Percentiles rank a stretch among this genome's conserved stretches.
Conservation (phyloP, 1,140 invertebrate species). For the Drosophila santomea region DNA sequence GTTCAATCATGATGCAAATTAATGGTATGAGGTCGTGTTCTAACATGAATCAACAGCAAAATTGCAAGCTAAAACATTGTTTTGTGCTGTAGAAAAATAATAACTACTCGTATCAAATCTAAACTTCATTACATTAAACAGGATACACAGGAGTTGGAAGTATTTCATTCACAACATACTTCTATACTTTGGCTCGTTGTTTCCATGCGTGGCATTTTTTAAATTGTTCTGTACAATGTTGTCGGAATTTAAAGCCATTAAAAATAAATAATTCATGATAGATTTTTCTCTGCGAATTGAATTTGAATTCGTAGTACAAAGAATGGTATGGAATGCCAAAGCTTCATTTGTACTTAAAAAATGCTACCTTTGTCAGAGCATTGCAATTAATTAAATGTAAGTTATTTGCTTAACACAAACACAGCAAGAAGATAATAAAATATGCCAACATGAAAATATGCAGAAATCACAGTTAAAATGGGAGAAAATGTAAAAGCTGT, state of each 20-base stretch:
- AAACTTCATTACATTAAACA: no score
- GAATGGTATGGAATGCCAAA: conserved; percentile 5
- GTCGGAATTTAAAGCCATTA: no score
- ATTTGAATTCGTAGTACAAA: background rate
- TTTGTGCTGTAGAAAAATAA: background rate
- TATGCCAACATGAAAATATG: conserved; percentile 25
- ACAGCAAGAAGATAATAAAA: conserved; percentile 18
- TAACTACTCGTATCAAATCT: no score
- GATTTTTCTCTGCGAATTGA: background rate
- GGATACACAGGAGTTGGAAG: background rate
- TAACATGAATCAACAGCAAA: background rate
- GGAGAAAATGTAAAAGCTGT: conserved; percentile 5
- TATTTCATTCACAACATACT: no score
- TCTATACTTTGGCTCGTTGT: no score
- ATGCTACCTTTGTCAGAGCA: conserved; percentile 8
- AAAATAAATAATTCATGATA: no score
- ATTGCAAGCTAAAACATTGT: background rate
- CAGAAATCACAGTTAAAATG: conserved; percentile 41
- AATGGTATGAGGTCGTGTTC: background rate
- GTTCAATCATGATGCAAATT: conserved; percentile 17
- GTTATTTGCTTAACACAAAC: conserved; percentile 34
- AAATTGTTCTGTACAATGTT: no score
- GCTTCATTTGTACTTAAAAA: conserved; percentile 11
- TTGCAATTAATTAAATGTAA: conserved; percentile 58
- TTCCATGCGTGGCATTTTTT: no score